Conservation (phyloP, 2,797 vertebrate species). For the Enteromius afrohamiltoni region DNA sequence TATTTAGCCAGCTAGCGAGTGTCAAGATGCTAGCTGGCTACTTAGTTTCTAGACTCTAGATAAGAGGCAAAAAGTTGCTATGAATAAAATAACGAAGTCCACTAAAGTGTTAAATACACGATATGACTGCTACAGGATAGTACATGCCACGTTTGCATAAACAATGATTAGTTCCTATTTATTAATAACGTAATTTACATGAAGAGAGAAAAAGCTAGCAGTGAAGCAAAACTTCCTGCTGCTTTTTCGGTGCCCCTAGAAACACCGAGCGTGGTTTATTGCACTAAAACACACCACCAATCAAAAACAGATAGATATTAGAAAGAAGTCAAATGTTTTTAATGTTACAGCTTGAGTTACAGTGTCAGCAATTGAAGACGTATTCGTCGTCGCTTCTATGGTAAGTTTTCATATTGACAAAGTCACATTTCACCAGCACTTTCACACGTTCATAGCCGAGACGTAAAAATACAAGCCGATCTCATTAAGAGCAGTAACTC, state of each 20-base stretch:
- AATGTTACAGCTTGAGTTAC: neutral
- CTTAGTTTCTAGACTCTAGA: slow-evolving; percentile 13
- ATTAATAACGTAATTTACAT: neutral
- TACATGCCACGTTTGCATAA: neutral
- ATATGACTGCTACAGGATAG: neutral
- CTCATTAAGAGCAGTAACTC: neutral
- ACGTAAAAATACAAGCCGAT: neutral
- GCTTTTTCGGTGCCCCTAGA: neutral
- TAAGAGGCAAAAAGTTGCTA: slow-evolving; percentile 7
- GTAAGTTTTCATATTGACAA: neutral
- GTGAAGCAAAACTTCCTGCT: slow-evolving; percentile 40
- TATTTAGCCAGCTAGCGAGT: slow-evolving; percentile 25
- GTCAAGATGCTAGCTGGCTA: slow-evolving; percentile 42
- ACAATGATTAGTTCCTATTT: slow-evolving; percentile 15
- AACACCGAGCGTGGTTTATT: neutral
- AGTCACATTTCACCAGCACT: neutral
- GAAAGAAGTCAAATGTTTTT: neutral
- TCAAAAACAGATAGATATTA: neutral
- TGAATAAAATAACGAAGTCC: neutral
- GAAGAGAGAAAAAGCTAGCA: slow-evolving; percentile 13
- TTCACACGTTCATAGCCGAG: neutral
- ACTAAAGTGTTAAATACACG: neutral
- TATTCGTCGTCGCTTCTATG: neutral
- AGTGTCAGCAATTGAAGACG: neutral
- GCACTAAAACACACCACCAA: neutral